Evolutionary conservation across 2,888 invertebrate genomes (phyloP), one percentile per base, ranked within the genome.

Genomic region (Sceliomorpha sp.): DNA sequence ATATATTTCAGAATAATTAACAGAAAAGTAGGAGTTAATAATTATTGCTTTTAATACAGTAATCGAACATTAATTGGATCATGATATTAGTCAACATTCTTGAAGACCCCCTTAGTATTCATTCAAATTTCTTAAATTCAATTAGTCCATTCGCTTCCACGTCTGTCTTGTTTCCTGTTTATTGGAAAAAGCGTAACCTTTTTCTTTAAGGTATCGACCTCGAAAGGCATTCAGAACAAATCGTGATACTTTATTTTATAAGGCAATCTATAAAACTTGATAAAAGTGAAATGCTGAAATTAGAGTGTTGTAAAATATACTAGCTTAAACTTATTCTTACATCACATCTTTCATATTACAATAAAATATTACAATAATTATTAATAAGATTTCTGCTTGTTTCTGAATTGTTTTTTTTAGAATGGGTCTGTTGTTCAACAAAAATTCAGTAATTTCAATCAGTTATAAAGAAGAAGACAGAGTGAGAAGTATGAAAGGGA

Each of bases 81-180:
- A 51, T 24, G 60, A 24, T 42, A 40, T 26, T 13, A 37, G 37
- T 15, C 9, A 15, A 37, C n/a, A 48, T 4, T 12, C 48, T 20
- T 26, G 47, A 20, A 59, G 48, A 67, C 60, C 53, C 67, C 59
- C 58, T 37, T 42, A 47, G 53, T 44, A 37, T 62, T 53, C 58
- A 62, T 67, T 58, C 47, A 53, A 62, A 58, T 70, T 63, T 45
- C 48, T 42, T 58, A 71, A 74, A 80, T 78, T 56, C 48, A 73
- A 82, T 86, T 80, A 75, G 67, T 45, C 36, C 53, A 69, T 73
- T 78, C 76, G 82, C 84, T 86, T 86, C 84, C 84, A 80, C 51
- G 63, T 76, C 64, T 78, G 74, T 75, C 81, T 79, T 77, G 68
- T 79, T 80, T 83, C 77, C 80, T 73, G 74, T 64, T 67, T 58